Conservation (phyloP, 2,113 vertebrate genomes). For the Brachypodius melanocephalos region DNA sequence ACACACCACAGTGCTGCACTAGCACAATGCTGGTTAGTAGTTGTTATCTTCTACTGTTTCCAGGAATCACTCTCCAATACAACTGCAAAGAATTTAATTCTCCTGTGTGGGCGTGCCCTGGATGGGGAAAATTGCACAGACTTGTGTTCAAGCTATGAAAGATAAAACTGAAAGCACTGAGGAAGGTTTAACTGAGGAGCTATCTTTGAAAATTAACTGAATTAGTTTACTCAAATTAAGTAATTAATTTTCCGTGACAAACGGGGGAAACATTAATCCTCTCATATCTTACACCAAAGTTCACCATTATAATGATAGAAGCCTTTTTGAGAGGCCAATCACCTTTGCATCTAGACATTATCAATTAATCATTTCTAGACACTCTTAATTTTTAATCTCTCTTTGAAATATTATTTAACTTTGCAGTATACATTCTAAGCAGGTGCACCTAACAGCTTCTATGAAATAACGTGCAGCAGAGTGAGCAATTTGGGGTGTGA, state of each 20-base stretch:
- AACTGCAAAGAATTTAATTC: neutral
- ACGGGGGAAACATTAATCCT: neutral
- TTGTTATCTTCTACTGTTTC: neutral
- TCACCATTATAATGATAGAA: neutral
- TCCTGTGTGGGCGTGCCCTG: neutral
- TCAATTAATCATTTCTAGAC: neutral
- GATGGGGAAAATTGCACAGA: neutral
- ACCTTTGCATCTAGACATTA: neutral
- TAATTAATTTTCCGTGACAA: neutral
- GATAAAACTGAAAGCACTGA: neutral
- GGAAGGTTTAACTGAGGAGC: neutral
- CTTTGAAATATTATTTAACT: conserved; percentile 21
- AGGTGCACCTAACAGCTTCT: neutral
- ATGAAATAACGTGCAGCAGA: neutral
- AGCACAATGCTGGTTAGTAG: neutral
- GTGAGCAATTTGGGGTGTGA: conserved; percentile 3
- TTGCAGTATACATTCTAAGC: neutral
- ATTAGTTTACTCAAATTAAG: neutral
- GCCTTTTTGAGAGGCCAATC: neutral
- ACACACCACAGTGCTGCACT: neutral
- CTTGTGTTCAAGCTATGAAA: neutral
- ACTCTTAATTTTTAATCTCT: neutral
- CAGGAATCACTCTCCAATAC: neutral
- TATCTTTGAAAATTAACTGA: neutral
- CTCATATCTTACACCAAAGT: neutral